These are phyloP conservation scores for Polyodon spathula DNA, from an alignment of 2,113 vertebrate genomes.

Conservation along the genomic window DNA sequence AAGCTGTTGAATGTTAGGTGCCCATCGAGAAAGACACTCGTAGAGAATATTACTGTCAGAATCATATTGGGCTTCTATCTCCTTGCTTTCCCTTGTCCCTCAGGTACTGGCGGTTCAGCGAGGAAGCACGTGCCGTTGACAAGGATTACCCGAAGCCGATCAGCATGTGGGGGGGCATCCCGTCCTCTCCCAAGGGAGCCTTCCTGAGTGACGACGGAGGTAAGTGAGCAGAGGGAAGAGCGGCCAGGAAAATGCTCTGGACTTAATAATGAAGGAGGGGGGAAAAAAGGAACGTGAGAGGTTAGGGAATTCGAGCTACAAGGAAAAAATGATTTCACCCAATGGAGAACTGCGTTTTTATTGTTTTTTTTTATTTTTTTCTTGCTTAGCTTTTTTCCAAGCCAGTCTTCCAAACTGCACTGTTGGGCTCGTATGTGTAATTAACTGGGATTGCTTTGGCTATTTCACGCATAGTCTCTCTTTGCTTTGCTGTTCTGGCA, in stretches of 20 bases:
- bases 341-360: slow-evolving; percentile 18
- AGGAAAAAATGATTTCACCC: slow-evolving; percentile 23
- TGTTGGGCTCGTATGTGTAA: background rate
- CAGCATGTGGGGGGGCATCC: slow-evolving; percentile 80
- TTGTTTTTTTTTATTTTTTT: slow-evolving; percentile 30
- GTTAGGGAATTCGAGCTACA: slow-evolving; percentile 16
- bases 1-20: too few species aligned
- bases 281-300: background rate
- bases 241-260: slow-evolving; percentile 11
- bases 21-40: too few species aligned
- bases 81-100: slow-evolving; percentile 2
- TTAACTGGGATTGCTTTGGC: slow-evolving; percentile 6
- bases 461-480: background rate
- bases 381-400: too few species aligned
- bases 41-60: too few species aligned
- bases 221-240: slow-evolving; percentile 44
- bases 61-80: too few species aligned
- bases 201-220: slow-evolving; percentile 82
- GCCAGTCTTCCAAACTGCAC: slow-evolving; percentile 27
- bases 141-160: slow-evolving; percentile 83
- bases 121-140: slow-evolving; percentile 68
- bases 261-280: too few species aligned
- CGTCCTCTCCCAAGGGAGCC: slow-evolving; percentile 74
- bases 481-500: too few species aligned
- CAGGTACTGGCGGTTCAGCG: slow-evolving; percentile 90